Percentiles rank a stretch among this genome's conserved stretches.
These are phyloP conservation scores for Euclidia mi DNA, from an alignment of 2,888 invertebrate species.

Conservation along the genomic window DNA sequence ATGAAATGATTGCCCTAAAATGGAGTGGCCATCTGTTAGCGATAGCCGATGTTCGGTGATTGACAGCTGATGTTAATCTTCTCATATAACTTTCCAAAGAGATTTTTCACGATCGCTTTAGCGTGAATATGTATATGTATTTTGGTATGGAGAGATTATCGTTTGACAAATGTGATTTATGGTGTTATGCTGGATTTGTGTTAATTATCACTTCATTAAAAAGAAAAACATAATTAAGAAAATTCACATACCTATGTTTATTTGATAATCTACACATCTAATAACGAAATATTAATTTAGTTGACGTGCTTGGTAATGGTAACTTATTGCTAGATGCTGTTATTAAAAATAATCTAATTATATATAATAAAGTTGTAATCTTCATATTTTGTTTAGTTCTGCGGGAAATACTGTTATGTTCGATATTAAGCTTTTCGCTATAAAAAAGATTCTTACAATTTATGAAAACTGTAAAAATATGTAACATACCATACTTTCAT, in stretches of 20 bases:
- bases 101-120: constrained; percentile 32
- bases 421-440: neutral
- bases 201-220: neutral
- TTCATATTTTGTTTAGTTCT: no score
- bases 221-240: no score
- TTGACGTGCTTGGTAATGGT: no score
- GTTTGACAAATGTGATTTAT: constrained; percentile 16
- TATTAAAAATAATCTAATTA: no score
- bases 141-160: constrained; percentile 7
- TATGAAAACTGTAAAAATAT: constrained; percentile 11
- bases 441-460: neutral
- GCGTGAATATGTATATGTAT: constrained; percentile 18
- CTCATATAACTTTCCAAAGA: constrained; percentile 46
- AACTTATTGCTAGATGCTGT: no score
- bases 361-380: no score
- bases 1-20: constrained; percentile 57
- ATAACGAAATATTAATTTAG: no score
- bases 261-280: no score
- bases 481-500: constrained; percentile 8
- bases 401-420: no score
- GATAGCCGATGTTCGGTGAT: constrained; percentile 50
- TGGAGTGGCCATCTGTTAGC: constrained; percentile 52
- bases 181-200: neutral
- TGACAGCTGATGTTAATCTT: constrained; percentile 51
- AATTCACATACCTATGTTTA: no score